These are phyloP conservation scores for Leptopilina boulardi DNA, from an alignment of 1,140 invertebrate species.

Conservation along the genomic window DNA sequence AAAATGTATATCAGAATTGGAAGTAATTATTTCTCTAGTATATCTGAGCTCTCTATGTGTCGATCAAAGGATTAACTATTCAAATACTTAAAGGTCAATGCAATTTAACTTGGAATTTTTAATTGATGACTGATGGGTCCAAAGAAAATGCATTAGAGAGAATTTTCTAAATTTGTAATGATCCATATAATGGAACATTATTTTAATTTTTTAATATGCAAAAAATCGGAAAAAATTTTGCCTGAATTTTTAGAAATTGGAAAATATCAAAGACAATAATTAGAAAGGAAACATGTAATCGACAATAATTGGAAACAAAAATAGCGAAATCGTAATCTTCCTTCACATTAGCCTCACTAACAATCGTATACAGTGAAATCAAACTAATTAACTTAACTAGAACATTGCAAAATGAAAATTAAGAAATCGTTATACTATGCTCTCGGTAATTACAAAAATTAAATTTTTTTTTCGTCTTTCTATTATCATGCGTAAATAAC, in stretches of 20 bases:
- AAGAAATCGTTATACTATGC: not conserved
- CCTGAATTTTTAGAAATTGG: too few relatives aligned
- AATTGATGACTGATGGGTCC: constrained; percentile 1
- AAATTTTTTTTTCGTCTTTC: not conserved
- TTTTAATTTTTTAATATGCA: too few relatives aligned
- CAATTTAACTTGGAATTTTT: not conserved
- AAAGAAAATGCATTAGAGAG: not conserved
- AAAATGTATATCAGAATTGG: not conserved
- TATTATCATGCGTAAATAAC: not conserved
- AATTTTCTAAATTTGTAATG: too few relatives aligned
- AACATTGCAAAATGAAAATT: constrained; percentile 9
- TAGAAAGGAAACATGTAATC: not conserved
- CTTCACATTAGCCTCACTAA: not conserved
- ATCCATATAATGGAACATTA: too few relatives aligned
- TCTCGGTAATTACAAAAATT: not conserved
- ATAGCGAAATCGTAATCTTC: not conserved
- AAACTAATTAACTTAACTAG: constrained; percentile 6
- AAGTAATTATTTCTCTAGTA: not conserved
- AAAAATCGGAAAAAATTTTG: too few relatives aligned
- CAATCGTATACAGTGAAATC: constrained; percentile 9
- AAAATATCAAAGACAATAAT: too few relatives aligned
- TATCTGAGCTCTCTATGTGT: not conserved
- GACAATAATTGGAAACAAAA: not conserved
- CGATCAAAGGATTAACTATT: constrained; percentile 14
- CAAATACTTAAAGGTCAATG: constrained; percentile 9